These are phyloP conservation scores for Alligator mississippiensis DNA, from an alignment of 2,113 vertebrate genomes.

Conservation along the genomic window DNA sequence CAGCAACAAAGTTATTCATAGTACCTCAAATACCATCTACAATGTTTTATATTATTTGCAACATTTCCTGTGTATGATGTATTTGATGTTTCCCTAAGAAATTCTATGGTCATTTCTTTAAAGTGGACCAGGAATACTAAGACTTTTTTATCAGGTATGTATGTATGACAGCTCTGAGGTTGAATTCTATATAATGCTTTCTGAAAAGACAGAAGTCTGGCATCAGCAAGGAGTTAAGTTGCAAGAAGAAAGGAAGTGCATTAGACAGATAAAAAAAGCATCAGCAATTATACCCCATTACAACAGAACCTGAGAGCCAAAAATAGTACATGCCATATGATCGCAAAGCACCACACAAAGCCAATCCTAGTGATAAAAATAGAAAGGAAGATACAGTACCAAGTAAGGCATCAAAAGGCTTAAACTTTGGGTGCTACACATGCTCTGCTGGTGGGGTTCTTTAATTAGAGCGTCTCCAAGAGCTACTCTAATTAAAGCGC, in stretches of 20 bases:
- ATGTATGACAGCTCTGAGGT: neutral
- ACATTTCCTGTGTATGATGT: too few species aligned
- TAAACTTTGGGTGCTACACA: neutral
- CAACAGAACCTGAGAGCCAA: neutral
- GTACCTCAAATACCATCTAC: neutral
- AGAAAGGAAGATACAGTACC: neutral
- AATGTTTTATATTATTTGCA: neutral
- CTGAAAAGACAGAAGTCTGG: neutral
- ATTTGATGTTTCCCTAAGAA: neutral
- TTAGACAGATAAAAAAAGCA: neutral
- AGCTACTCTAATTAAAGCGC: too few species aligned
- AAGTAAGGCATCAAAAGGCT: neutral
- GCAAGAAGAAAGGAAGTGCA: neutral
- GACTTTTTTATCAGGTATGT: neutral
- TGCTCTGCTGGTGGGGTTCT: too few species aligned
- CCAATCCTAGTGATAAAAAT: neutral
- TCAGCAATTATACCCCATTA: neutral
- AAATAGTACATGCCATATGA: neutral
- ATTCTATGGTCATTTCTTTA: neutral
- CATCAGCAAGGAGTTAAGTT: neutral
- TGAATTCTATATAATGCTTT: constrained; percentile 7
- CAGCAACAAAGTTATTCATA: neutral
- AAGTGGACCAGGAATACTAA: neutral
- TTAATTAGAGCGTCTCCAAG: too few species aligned
- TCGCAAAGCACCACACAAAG: neutral